Evolutionary conservation across 2,797 vertebrate species (phyloP).

Genomic region (Diceros bicornis): DNA sequence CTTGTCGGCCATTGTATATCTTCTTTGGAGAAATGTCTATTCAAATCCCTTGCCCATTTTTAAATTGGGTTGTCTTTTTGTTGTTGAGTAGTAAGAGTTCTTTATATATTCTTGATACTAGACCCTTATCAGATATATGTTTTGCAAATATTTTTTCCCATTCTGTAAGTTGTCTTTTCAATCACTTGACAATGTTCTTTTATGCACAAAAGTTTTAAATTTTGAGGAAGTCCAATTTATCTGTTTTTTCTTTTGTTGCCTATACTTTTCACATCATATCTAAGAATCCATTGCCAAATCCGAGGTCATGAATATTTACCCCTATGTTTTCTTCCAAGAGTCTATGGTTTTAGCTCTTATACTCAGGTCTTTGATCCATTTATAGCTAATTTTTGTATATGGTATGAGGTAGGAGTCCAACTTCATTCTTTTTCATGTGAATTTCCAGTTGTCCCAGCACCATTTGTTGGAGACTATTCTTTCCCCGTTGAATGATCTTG

Average conservation of each 20-base stretch:
- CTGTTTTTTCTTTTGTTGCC: conserved; percentile 7
- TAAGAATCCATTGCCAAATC: neutral
- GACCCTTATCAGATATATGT: neutral
- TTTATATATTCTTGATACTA: neutral
- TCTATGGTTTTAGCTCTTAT: neutral
- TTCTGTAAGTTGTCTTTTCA: conserved; percentile 8
- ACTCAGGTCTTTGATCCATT: neutral
- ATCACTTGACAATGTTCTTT: neutral
- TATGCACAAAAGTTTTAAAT: neutral
- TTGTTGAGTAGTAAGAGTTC: conserved; percentile 15
- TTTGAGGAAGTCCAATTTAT: neutral
- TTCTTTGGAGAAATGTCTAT: neutral
- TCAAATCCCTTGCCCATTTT: conserved; percentile 7
- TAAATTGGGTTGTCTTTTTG: neutral
- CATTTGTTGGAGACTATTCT: neutral
- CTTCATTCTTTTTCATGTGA: conserved; percentile 3
- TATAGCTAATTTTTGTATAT: neutral
- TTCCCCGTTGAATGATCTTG: neutral
- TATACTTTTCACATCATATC: neutral
- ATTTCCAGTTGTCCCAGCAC: neutral
- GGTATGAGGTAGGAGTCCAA: neutral
- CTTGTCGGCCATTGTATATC: neutral
- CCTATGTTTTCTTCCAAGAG: neutral
- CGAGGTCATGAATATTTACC: conserved; percentile 1
- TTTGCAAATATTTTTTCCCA: conserved; percentile 2